These are phyloP conservation scores for Myotis brandtii DNA, from an alignment of 2,113 vertebrate species.

Conservation along the genomic window DNA sequence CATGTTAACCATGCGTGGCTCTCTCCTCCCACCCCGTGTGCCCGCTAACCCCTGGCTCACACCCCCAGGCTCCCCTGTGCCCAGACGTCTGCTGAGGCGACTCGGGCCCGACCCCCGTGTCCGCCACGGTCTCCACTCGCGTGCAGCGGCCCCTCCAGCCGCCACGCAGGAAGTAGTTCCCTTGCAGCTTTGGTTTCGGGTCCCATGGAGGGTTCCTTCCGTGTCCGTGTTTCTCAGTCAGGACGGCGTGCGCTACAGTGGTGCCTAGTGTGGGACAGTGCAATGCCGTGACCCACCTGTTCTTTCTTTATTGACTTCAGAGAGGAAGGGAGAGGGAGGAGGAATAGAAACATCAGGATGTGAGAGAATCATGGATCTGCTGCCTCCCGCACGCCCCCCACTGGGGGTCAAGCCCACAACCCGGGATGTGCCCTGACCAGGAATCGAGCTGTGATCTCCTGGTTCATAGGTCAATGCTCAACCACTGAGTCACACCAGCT, in stretches of 20 bases:
- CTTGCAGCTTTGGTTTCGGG: neutral
- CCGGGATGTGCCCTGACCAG: no score
- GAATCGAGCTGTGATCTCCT: no score
- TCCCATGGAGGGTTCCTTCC: neutral
- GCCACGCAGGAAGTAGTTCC: neutral
- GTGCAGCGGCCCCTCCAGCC: neutral
- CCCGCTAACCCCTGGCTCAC: neutral
- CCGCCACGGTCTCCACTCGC: neutral
- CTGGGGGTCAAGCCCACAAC: no score
- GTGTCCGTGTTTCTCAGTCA: neutral
- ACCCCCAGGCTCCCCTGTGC: neutral
- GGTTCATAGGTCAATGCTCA: no score
- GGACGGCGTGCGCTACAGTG: no score
- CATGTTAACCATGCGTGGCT: neutral
- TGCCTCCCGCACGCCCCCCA: no score
- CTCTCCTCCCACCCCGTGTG: neutral
- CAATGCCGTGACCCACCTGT: neutral
- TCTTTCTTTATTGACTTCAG: no score
- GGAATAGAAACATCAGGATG: no score
- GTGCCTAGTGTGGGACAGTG: neutral
- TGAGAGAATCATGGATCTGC: no score
- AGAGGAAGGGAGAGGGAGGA: no score
- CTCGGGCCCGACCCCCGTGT: neutral
- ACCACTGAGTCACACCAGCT: no score
- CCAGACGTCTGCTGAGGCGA: neutral